These are phyloP conservation scores for Verasper variegatus DNA, from an alignment of 2,113 vertebrate genomes.

Conservation along the genomic window DNA sequence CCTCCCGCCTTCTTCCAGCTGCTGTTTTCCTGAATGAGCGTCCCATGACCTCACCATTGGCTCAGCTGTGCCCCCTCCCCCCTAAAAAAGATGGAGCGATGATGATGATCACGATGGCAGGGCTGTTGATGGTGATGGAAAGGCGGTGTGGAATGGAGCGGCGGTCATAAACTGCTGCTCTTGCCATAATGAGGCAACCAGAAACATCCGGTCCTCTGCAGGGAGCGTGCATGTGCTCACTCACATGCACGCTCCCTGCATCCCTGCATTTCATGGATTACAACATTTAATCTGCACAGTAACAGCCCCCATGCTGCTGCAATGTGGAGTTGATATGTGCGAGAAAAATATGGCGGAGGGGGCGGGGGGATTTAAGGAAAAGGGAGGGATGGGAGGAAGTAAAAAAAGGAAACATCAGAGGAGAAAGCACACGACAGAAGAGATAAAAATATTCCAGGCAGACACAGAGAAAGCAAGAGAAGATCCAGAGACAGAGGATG, in stretches of 20 bases:
- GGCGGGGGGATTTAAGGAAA: neutral
- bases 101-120: conserved; percentile 9
- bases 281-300: conserved; percentile 85
- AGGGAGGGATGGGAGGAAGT: neutral
- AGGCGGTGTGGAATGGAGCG: conserved; percentile 20
- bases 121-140: conserved; percentile 20
- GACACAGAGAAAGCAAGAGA: neutral
- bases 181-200: conserved; percentile 64
- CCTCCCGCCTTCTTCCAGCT: conserved; percentile 36
- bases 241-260: conserved; percentile 8
- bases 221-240: conserved; percentile 10
- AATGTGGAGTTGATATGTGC: conserved; percentile 34
- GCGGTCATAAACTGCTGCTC: conserved; percentile 67
- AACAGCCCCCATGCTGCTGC: conserved; percentile 66
- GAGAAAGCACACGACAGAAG: neutral
- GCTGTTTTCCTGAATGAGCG: conserved; percentile 65
- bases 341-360: neutral
- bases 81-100: conserved; percentile 3
- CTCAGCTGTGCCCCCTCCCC: conserved; percentile 7
- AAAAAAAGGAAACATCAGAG: neutral
- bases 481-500: conserved; percentile 1
- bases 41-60: conserved; percentile 46
- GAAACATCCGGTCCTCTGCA: conserved; percentile 76
- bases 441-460: neutral
- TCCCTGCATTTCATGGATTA: conserved; percentile 55